Percentiles rank a stretch among this genome's conserved stretches.
These are phyloP conservation scores for Melanotaenia parkinsoni DNA, from an alignment of 2,797 vertebrate species.

Conservation along the genomic window DNA sequence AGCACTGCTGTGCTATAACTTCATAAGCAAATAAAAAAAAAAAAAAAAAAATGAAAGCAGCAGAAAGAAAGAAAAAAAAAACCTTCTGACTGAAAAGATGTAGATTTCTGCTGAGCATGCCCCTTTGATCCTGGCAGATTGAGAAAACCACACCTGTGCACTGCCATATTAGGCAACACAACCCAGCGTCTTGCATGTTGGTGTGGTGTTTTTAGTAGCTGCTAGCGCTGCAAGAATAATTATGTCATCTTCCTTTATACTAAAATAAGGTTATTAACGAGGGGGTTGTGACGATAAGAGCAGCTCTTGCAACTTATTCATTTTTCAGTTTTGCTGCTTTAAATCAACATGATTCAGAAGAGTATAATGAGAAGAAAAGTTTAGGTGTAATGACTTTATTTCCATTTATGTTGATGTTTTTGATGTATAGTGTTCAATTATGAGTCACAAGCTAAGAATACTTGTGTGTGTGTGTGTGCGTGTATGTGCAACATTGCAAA, in stretches of 20 bases:
- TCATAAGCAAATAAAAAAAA: conserved; percentile 19
- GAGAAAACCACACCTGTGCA: conserved; percentile 23
- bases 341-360: conserved; percentile 23
- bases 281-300: no score
- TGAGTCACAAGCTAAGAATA: conserved; percentile 38
- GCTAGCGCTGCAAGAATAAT: not conserved
- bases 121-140: conserved; percentile 19
- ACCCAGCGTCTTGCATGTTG: not conserved
- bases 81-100: not conserved
- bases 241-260: no score
- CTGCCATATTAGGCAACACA: conserved; percentile 31
- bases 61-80: conserved; percentile 16
- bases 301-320: no score
- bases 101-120: conserved; percentile 9
- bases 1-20: conserved; percentile 29
- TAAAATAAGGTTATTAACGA: not conserved
- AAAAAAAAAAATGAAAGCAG: conserved; percentile 18
- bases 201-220: not conserved
- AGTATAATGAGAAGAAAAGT: conserved; percentile 6
- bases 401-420: conserved; percentile 29
- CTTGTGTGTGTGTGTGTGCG: conserved; percentile 16
- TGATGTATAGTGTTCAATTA: conserved; percentile 41
- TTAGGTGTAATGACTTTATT: conserved; percentile 41
- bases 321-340: not conserved
- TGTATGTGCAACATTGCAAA: not conserved